A percentile compares a stretch with the other conserved stretches of the same genome.
Conservation (phyloP, 2,888 invertebrate species). For the Mylabris sibirica region DNA sequence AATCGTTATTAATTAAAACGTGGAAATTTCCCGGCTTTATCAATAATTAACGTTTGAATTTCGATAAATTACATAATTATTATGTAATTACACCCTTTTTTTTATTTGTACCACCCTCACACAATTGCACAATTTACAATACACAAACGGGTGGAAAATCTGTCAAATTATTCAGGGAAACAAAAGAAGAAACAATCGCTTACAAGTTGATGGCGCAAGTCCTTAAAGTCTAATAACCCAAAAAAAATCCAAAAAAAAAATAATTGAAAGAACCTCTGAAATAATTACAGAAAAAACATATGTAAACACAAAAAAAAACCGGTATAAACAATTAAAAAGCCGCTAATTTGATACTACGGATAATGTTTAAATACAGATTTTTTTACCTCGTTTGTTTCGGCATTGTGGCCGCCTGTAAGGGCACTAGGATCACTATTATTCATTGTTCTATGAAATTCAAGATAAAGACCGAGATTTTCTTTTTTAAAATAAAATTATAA, state of each 20-base stretch:
- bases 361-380: slow-evolving; percentile 22
- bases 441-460: slow-evolving; percentile 52
- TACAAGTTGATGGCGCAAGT: slow-evolving; percentile 4
- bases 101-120: too few relatives aligned
- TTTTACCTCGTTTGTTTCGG: slow-evolving; percentile 65
- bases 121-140: not conserved
- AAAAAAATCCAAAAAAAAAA: not conserved
- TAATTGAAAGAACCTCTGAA: not conserved
- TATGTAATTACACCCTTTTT: not conserved
- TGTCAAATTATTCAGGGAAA: not conserved
- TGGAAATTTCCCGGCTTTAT: not conserved
- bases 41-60: not conserved
- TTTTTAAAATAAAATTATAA: slow-evolving; percentile 14
- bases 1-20: not conserved
- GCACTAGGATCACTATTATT: slow-evolving; percentile 67
- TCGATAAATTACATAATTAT: not conserved
- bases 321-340: not conserved
- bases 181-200: not conserved
- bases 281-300: not conserved
- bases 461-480: not conserved
- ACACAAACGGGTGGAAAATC: not conserved
- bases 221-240: not conserved
- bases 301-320: slow-evolving; percentile 4
- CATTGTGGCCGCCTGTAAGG: slow-evolving; percentile 64
- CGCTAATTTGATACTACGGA: not conserved